phyloP scores from a whole-genome alignment of 2,113 vertebrate genomes.

The Rynchops niger region DNA sequence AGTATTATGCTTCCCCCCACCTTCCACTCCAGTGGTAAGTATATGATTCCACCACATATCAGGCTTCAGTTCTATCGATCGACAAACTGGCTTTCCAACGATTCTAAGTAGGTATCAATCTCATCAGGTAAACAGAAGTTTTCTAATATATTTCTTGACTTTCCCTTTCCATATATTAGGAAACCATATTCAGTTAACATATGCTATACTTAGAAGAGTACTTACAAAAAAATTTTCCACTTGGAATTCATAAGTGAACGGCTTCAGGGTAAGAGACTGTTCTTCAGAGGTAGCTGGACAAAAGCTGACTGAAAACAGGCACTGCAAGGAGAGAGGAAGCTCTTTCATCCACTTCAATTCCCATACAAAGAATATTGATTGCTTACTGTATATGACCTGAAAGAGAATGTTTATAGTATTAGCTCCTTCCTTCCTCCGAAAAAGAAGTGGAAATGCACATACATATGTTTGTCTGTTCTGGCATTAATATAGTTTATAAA shows the following conservation, averaged over 20 bases:
- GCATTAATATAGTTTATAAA: not conserved
- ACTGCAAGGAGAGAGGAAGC: constrained; percentile 82
- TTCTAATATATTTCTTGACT: not conserved
- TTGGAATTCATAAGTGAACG: constrained; percentile 88
- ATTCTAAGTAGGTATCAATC: not conserved
- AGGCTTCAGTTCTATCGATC: not conserved
- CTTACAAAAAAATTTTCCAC: constrained; percentile 91
- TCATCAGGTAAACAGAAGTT: not conserved
- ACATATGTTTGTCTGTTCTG: not conserved
- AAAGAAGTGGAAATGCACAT: not conserved
- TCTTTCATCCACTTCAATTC: constrained; percentile 87
- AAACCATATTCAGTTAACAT: not conserved
- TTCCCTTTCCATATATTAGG: not conserved
- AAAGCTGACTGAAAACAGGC: constrained; percentile 87
- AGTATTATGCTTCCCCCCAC: not conserved
- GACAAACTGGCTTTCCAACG: not conserved
- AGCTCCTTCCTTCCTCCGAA: not conserved
- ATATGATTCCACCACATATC: not conserved
- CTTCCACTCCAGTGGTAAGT: not conserved
- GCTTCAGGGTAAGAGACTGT: constrained; percentile 78
- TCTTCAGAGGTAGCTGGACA: constrained; percentile 76
- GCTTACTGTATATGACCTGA: constrained; percentile 86
- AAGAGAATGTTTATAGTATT: constrained; percentile 23
- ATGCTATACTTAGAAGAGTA: not conserved
- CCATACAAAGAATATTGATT: constrained; percentile 92